Percentiles rank a stretch among this genome's conserved stretches.
phyloP scores from a whole-genome alignment of 2,797 vertebrate species.

The Odontamblyopus lacepedii region DNA sequence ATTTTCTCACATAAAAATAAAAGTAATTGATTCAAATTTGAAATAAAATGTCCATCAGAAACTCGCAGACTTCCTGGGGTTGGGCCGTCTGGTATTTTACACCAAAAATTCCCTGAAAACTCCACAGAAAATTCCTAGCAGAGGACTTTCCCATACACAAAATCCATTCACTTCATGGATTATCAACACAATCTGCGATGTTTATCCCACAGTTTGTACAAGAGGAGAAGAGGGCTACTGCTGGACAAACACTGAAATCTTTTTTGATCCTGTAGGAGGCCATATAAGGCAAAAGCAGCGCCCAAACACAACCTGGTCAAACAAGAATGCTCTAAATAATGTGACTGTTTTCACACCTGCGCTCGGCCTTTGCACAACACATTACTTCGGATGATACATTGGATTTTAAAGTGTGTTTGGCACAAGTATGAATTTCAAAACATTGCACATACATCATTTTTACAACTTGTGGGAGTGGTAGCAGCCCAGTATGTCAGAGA shows the following conservation, averaged over 20 bases:
- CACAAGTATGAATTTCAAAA: neutral
- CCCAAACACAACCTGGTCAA: neutral
- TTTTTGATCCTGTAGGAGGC: conserved; percentile 7
- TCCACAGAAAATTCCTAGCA: conserved; percentile 51
- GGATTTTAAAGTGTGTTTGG: neutral
- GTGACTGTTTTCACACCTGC: neutral
- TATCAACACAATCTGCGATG: conserved; percentile 61
- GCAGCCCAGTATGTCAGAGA: neutral
- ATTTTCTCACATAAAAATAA: too few relatives aligned
- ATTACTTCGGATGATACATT: neutral
- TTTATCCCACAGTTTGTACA: conserved; percentile 54
- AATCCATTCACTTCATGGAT: conserved; percentile 67
- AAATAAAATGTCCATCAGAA: conserved; percentile 72
- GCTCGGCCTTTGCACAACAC: neutral
- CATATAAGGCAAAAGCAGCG: conserved; percentile 26
- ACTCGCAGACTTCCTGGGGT: conserved; percentile 57
- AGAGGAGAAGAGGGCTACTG: conserved; percentile 36
- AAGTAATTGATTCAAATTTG: conserved; percentile 50
- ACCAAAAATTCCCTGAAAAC: conserved; percentile 32
- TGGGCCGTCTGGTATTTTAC: conserved; percentile 1
- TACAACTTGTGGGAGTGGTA: neutral
- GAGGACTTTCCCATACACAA: conserved; percentile 65
- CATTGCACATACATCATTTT: neutral
- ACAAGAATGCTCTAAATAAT: neutral
- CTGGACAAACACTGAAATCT: conserved; percentile 11